Conservation (phyloP, 2,113 vertebrate genomes). For the Mellivora capensis region DNA sequence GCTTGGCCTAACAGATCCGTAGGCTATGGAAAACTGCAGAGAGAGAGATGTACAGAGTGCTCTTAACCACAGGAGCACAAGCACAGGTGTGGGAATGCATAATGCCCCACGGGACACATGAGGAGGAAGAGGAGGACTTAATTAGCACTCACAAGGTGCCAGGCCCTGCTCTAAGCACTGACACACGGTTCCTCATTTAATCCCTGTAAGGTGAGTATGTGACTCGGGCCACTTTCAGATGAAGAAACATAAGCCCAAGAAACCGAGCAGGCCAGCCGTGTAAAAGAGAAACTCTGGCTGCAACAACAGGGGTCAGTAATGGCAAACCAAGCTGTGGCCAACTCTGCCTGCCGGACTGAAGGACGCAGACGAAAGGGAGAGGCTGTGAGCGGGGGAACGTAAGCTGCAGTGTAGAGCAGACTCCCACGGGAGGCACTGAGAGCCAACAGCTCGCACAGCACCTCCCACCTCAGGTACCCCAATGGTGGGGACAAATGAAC, state of each 20-base stretch:
- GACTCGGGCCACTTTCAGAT: not conserved
- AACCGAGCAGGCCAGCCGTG: not conserved
- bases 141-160: not conserved
- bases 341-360: not conserved
- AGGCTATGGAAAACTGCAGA: not conserved
- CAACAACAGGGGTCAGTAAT: not conserved
- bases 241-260: not conserved
- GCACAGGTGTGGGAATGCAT: accelerated
- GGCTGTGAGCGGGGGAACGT: not conserved
- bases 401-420: not conserved
- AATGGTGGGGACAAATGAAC: not conserved
- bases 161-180: not conserved
- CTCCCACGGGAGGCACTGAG: not conserved
- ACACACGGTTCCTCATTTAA: not conserved
- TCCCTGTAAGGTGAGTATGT: not conserved
- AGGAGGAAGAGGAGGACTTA: not conserved
- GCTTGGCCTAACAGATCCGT: not conserved
- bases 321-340: not conserved
- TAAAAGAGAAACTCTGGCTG: not conserved
- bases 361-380: not conserved
- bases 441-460: not conserved
- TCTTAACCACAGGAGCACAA: not conserved
- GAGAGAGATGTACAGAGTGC: not conserved
- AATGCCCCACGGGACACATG: not conserved
- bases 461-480: not conserved